Base-by-base conservation (phyloP, 2,888 invertebrate species). In the Selenia dentaria region DNA sequence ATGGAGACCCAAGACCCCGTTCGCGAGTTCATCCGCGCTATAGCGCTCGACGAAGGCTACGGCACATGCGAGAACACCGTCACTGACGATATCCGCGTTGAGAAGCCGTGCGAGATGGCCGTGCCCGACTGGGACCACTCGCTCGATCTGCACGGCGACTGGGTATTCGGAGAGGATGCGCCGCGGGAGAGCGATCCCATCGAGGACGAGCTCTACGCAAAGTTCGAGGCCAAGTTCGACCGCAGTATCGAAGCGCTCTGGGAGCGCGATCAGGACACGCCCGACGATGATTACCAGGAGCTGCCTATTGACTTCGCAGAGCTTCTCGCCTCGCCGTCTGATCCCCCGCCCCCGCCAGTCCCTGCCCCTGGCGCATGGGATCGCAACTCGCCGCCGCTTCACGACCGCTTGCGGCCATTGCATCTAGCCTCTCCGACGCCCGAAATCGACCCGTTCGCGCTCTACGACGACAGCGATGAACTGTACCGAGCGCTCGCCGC, bases 201-300 rank as follows among this genome's bases (percentile, higher is more conserved):
- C 62, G 92, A 92, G 62, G 85, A 87, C 57, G 89, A 92, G 64
- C 77, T 90, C 42, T 91, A 93, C 59, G 93, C 93, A 2, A 91
- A 92, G 60, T 91, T 94, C 62, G 92, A 93, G 67, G 93, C 94
- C 4, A 94, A 94, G 77, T 94, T 94, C 72, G 93, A 94, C 71
- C 91, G 92, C 56, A 93, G 92, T 70, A 90, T 94, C 54, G 94
- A 94, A 74, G 94, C 94, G 25, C 79, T 94, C 46, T 94, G 94
- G 94, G 92, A 87, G 59, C 80, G 92, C 68, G 82, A 91, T 60
- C 84, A 88, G 72, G 76, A 81, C 63, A 88, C 89, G 6, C 90
- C 91, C 5, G 88, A 89, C 50, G 92, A 92, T 56, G 91, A 92
- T 60, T 93, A 92, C 60, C 92, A 92, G 51, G 92, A 93, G 64